Evolutionary conservation across 1,140 invertebrate genomes (phyloP).

Genomic region (Druon quercuslanigerum): DNA sequence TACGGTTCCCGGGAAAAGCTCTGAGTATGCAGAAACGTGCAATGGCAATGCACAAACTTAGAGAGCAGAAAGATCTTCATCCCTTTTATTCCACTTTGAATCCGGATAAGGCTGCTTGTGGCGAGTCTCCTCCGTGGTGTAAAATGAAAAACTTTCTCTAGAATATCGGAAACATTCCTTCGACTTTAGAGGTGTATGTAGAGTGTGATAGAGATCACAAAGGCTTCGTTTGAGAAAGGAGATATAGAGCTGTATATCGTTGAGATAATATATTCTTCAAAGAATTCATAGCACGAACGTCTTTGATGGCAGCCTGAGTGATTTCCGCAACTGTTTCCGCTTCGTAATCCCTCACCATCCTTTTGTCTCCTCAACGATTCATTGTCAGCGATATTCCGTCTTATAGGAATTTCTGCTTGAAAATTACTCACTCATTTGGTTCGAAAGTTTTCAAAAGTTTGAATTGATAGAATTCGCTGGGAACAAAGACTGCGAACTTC

Average conservation of each 20-base stretch:
- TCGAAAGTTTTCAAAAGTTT: neutral
- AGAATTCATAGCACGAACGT: conserved; percentile 70
- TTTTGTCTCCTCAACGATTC: conserved; percentile 48
- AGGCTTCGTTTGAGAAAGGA: conserved; percentile 41
- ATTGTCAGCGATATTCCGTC: conserved; percentile 40
- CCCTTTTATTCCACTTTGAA: neutral
- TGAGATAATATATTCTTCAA: conserved; percentile 60
- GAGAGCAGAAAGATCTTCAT: neutral
- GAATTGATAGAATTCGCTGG: neutral
- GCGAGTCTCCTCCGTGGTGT: neutral
- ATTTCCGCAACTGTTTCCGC: conserved; percentile 60
- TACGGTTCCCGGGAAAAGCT: neutral
- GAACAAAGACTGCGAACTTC: neutral
- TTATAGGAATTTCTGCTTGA: neutral
- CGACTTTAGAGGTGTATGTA: neutral
- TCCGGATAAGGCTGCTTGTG: neutral
- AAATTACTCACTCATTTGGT: neutral
- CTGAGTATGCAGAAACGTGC: neutral
- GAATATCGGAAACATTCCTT: neutral
- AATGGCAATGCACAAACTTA: neutral
- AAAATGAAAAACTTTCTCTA: neutral
- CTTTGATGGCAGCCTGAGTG: conserved; percentile 69
- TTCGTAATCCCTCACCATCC: conserved; percentile 49
- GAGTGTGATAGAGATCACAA: conserved; percentile 62
- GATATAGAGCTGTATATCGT: conserved; percentile 53